Evolutionary conservation across 1,140 invertebrate genomes (phyloP), one percentile per base, ranked within the genome.

Genomic region (Pomacea maculata): DNA sequence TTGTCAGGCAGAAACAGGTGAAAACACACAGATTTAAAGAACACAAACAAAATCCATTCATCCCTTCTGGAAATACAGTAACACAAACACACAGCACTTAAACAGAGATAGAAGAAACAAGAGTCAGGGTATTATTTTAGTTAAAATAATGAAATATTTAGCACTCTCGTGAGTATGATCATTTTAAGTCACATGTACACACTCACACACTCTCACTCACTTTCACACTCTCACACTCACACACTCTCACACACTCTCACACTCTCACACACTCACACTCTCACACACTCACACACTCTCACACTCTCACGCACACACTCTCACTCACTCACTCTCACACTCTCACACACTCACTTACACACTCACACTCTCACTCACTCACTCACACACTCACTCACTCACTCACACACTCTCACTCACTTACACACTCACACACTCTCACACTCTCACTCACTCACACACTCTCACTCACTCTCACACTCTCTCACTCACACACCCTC

Each of bases 211-310:
- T 19, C 29, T 25, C 14, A 25, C 14, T 14, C 68, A 71, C 68
- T 29, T 9, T 29, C 72, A 74, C 72, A 74, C 72, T 52, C 72
- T 52, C 72, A 74, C 72, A 55, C 72, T 52, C 72, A 74, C 72
- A 74, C 72, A 74, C 72, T 52, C 14, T 52, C 72, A 74, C 72
- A 74, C 72, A 74, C 72, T 52, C 72, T 52, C 72, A 74, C 72
- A 57, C 72, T 52, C 72, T 7, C 72, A 74, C 72, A 0, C 72
- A 74, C 72, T 7, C 72, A 74, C 72, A 57, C 72, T 12, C 72
- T 7, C 72, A 74, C 72, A 0, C 72, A 52, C 72, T 52, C 72
- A 55, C 72, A 74, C n/a, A 74, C 72, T 12, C 10, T 52, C 72
- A 74, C 72, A 19, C 72, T 29, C 72, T 12, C 72, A 74, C 8